Conservation (phyloP, 2,888 invertebrate genomes). For the Schrankia costaestrigalis region DNA sequence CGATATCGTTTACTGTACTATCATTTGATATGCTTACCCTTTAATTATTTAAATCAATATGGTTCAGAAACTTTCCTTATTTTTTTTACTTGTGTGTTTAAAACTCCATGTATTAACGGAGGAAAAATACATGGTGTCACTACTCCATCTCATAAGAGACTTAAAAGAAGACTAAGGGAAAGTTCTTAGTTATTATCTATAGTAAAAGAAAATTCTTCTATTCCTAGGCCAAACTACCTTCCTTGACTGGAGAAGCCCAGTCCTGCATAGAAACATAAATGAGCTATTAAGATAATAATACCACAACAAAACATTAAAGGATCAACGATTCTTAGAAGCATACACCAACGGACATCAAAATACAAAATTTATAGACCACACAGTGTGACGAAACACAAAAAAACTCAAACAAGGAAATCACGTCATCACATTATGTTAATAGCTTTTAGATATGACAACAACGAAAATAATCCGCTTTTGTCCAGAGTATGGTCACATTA, state of each 20-base stretch:
- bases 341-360: slow-evolving; percentile 34
- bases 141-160: too few relatives aligned
- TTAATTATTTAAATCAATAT: slow-evolving; percentile 8
- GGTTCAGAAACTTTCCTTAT: too few relatives aligned
- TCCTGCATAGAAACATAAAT: too few relatives aligned
- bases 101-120: too few relatives aligned
- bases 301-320: slow-evolving; percentile 19
- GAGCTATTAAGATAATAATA: too few relatives aligned
- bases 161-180: too few relatives aligned
- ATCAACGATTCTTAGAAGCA: slow-evolving; percentile 38
- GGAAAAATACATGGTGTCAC: too few relatives aligned
- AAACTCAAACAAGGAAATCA: slow-evolving; percentile 59
- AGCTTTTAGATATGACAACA: slow-evolving; percentile 70
- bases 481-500: slow-evolving; percentile 66
- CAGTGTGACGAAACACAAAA: slow-evolving; percentile 52
- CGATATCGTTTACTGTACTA: slow-evolving; percentile 35
- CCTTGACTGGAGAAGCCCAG: too few relatives aligned
- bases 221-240: too few relatives aligned
- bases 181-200: too few relatives aligned
- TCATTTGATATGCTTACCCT: slow-evolving; percentile 9
- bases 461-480: slow-evolving; percentile 75
- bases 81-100: too few relatives aligned
- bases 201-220: too few relatives aligned
- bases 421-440: slow-evolving; percentile 75
- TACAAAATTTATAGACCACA: slow-evolving; percentile 58